Base-by-base conservation (phyloP, 2,797 vertebrate species). In the Erethizon dorsatum region DNA sequence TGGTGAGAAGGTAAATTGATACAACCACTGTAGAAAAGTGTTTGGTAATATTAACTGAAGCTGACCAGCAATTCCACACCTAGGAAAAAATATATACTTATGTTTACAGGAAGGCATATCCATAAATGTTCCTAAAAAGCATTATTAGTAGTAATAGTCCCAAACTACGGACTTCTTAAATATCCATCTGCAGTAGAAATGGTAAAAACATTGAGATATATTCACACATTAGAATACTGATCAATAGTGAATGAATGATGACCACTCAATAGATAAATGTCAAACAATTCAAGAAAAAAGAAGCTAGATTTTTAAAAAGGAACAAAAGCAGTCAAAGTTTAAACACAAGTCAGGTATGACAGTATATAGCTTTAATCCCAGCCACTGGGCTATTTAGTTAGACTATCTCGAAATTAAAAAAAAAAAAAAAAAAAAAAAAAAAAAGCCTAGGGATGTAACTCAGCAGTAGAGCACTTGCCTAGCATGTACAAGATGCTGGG, bases 221-320 rank as follows among this genome's bases (percentile, higher is more conserved):
- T 37, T 71, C 33, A 61, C 17, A 80, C 71, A 86, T 47, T 67
- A 94, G 52, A 78, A 52, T 83, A 75, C 33, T 33, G 59, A 90
- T 67, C 24, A 85, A 85, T 14, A 83, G 75, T 54, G 71, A 94
- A 77, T 78, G 12, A 94, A 84, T 65, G 65, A 65, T 63, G 69
- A 83, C 17, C 31, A 57, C 24, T 59, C 33, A 73, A 83, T 10
- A 83, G 41, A 77, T 22, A 63, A 89, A 37, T 37, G 50, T 57
- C 80, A 67, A 41, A 78, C 8, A 78, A 88, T 82, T 83, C 41
- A 83, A 80, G 33, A 56, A 56, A 56, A 90, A 83, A 84, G 31
- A 57, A 54, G 31, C 28, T 47, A 65, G 10, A 69, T 80, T 57
- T 59, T 6, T 13, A 20, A 31, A 54, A 63, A 87, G 24, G 56